Evolutionary conservation across 2,888 invertebrate species (phyloP).

Genomic region (Zygogramma bicolorata): DNA sequence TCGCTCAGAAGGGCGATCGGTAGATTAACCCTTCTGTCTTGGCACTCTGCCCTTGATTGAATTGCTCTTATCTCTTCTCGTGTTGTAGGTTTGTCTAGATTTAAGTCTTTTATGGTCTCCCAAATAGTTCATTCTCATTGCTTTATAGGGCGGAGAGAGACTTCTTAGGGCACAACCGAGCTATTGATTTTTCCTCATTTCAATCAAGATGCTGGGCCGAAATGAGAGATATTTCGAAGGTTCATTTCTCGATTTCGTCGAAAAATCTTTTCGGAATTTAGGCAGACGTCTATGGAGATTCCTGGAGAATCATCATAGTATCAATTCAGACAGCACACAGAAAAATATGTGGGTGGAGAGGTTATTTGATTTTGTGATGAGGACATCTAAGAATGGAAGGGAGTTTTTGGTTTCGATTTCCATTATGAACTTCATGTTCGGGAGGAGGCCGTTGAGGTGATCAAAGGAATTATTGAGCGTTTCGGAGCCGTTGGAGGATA

Average conservation of each 20-base stretch:
- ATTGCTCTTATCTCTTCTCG: conserved; percentile 18
- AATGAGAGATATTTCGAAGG: not conserved
- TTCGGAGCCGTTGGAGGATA: no score
- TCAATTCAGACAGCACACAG: no score
- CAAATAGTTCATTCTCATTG: conserved; percentile 13
- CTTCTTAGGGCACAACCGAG: not conserved
- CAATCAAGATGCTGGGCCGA: not conserved
- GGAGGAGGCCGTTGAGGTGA: no score
- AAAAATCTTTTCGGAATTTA: not conserved
- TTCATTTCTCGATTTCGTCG: not conserved
- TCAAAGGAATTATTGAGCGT: no score
- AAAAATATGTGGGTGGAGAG: no score
- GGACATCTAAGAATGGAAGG: no score
- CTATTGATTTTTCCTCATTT: not conserved
- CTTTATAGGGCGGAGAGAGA: not conserved
- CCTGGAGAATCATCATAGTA: no score
- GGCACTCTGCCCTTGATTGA: conserved; percentile 18
- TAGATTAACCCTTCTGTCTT: conserved; percentile 23
- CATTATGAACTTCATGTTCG: no score
- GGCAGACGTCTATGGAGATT: no score
- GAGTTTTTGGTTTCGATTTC: no score
- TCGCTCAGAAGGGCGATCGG: not conserved
- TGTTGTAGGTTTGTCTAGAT: conserved; percentile 19
- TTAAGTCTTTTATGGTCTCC: conserved; percentile 18
- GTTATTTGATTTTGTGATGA: no score